Conservation (phyloP, 2,797 vertebrate species). For the Agapornis canus region DNA sequence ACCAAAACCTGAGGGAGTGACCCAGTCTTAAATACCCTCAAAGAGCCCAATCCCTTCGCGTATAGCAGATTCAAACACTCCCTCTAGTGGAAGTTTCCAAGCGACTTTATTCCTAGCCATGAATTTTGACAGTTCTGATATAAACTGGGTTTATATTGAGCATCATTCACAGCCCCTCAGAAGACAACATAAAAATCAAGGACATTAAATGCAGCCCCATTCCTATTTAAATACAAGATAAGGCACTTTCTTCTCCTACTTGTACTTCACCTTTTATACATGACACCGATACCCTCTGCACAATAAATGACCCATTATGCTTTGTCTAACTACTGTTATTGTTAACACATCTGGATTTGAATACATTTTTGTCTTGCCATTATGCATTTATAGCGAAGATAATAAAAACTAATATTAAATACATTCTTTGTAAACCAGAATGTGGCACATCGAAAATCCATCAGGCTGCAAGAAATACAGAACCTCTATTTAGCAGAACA, state of each 20-base stretch:
- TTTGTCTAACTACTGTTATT: not conserved
- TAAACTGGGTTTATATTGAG: not conserved
- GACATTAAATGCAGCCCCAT: not conserved
- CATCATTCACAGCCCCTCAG: not conserved
- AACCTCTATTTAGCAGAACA: not conserved
- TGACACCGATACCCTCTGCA: not conserved
- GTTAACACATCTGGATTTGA: not conserved
- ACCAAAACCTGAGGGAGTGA: not conserved
- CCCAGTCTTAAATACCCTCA: not conserved
- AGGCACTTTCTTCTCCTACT: not conserved
- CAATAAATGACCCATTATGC: not conserved
- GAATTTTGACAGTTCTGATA: not conserved
- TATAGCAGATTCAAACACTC: slow-evolving; percentile 21
- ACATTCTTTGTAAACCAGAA: not conserved
- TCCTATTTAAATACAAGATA: not conserved
- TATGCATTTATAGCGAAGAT: not conserved
- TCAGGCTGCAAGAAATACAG: not conserved
- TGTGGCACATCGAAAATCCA: not conserved
- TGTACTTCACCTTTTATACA: not conserved
- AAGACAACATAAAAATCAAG: not conserved
- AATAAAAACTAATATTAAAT: not conserved
- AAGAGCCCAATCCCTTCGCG: not conserved
- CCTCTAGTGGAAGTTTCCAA: slow-evolving; percentile 53
- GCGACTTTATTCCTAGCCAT: not conserved
- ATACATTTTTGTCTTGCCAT: not conserved